Percentiles rank a stretch among this genome's conserved stretches.
phyloP scores from a whole-genome alignment of 2,113 vertebrate species.

The Tyrannus savana region DNA sequence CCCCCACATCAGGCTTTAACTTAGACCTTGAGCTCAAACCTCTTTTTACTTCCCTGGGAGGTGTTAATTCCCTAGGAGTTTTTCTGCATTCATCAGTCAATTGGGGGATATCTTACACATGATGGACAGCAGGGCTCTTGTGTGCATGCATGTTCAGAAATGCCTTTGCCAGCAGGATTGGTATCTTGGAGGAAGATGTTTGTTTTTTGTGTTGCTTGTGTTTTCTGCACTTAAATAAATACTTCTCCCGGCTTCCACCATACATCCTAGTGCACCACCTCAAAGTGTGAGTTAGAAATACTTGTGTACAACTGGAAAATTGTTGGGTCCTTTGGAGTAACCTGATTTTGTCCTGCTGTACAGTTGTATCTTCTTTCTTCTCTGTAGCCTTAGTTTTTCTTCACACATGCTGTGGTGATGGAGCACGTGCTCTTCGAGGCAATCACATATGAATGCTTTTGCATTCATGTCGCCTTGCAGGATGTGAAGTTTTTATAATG shows the following conservation, averaged over 20 bases:
- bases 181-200: not conserved
- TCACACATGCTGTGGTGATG: not conserved
- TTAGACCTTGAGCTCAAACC: not conserved
- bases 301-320: rapidly evolving
- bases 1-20: not conserved
- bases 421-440: rapidly evolving
- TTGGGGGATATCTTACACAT: not conserved
- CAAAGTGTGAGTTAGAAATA: not conserved
- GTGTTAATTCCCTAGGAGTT: not conserved
- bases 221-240: not conserved
- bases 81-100: not conserved
- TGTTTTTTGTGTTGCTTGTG: not conserved
- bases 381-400: not conserved
- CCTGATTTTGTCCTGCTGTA: not conserved
- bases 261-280: not conserved
- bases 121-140: not conserved
- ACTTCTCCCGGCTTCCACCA: rapidly evolving
- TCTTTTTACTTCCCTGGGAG: not conserved
- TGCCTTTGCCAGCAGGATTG: not conserved
- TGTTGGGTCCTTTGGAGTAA: not conserved
- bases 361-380: not conserved
- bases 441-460: not conserved
- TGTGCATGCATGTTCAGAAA: not conserved
- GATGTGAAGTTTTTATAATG: not conserved
- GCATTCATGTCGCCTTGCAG: not conserved